phyloP scores from a whole-genome alignment of 2,797 vertebrate species.

The Syngnathus acus region DNA sequence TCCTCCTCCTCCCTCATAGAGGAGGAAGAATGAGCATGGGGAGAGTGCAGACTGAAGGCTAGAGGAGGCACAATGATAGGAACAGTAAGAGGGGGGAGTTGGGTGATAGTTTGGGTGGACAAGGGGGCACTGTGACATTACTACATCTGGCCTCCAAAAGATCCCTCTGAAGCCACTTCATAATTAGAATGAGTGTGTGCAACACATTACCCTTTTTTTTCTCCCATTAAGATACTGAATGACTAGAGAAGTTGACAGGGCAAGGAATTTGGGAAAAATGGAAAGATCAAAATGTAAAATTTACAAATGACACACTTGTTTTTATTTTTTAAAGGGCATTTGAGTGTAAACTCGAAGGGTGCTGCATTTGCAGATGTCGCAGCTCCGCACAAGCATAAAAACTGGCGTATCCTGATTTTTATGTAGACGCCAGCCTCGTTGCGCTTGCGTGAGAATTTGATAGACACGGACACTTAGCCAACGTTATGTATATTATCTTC shows the following conservation, averaged over 20 bases:
- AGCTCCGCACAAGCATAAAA: too few relatives aligned
- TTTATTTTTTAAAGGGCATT: too few relatives aligned
- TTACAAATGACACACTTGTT: too few relatives aligned
- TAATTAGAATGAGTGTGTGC: background rate
- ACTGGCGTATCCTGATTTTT: too few relatives aligned
- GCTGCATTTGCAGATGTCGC: too few relatives aligned
- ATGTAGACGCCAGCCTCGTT: too few relatives aligned
- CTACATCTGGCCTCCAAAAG: constrained; percentile 22
- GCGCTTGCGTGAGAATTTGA: too few relatives aligned
- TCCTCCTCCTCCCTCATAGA: constrained; percentile 20
- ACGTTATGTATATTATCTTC: too few relatives aligned
- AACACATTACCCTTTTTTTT: background rate
- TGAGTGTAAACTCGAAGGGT: too few relatives aligned
- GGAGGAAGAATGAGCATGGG: constrained; percentile 42
- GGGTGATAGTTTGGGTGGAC: constrained; percentile 10
- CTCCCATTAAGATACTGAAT: background rate
- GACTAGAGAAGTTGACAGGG: background rate
- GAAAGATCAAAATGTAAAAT: background rate
- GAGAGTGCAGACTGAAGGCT: constrained; percentile 42
- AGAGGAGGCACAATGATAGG: constrained; percentile 37
- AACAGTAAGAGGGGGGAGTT: constrained; percentile 19
- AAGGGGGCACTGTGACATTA: constrained; percentile 62
- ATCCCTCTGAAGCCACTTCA: constrained; percentile 12
- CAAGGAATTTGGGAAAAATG: background rate
- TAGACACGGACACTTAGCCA: too few relatives aligned